phyloP scores from a whole-genome alignment of 2,888 invertebrate genomes.

The Cataglyphis cursor region DNA sequence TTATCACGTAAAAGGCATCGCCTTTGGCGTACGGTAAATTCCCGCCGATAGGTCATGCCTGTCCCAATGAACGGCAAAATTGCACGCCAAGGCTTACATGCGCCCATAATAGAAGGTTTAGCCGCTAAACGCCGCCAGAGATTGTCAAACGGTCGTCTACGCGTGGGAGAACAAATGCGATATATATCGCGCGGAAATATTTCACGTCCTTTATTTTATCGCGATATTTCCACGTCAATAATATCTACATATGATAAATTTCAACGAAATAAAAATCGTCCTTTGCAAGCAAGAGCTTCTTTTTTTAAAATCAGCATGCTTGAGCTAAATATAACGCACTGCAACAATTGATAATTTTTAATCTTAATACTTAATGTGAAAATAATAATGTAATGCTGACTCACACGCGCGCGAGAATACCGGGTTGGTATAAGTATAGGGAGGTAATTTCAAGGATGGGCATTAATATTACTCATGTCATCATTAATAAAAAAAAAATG shows the following conservation, averaged over 20 bases:
- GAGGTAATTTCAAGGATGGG: slow-evolving; percentile 11
- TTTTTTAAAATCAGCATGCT: neutral
- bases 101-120: slow-evolving; percentile 45
- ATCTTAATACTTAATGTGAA: neutral
- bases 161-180: slow-evolving; percentile 22
- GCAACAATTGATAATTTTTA: neutral
- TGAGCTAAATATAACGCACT: slow-evolving; percentile 4
- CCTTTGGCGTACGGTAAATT: slow-evolving; percentile 73
- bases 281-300: neutral
- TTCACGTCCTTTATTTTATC: neutral
- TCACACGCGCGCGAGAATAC: neutral
- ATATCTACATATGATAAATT: neutral
- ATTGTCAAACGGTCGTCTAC: slow-evolving; percentile 48
- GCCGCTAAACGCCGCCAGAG: slow-evolving; percentile 51
- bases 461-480: slow-evolving; percentile 11
- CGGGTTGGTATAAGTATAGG: neutral
- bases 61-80: slow-evolving; percentile 74
- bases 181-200: slow-evolving; percentile 13
- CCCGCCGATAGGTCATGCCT: slow-evolving; percentile 76
- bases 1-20: slow-evolving; percentile 78
- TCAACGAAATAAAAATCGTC: neutral
- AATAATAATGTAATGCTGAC: slow-evolving; percentile 35
- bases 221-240: neutral
- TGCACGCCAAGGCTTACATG: slow-evolving; percentile 57
- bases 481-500: slow-evolving; percentile 33